These are phyloP conservation scores for Platyura marginata DNA, from an alignment of 1,140 invertebrate genomes.

Conservation along the genomic window DNA sequence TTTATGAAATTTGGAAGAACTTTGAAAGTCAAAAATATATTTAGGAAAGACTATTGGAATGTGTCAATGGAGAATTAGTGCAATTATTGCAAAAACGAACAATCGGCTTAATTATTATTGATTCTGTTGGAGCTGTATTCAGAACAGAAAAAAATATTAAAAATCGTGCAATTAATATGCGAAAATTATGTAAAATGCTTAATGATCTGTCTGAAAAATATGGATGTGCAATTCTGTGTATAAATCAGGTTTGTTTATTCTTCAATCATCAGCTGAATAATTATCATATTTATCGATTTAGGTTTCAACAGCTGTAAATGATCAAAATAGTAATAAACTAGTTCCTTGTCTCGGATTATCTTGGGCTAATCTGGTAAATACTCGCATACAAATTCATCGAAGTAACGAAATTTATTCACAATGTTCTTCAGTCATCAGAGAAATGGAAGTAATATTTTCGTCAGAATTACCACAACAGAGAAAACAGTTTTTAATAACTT, in stretches of 20 bases:
- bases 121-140: slow-evolving; percentile 57
- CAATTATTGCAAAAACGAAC: slow-evolving; percentile 25
- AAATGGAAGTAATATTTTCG: slow-evolving; percentile 23
- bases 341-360: slow-evolving; percentile 40
- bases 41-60: slow-evolving; percentile 35
- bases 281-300: slow-evolving; percentile 8
- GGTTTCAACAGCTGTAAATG: slow-evolving; percentile 24
- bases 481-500: slow-evolving; percentile 19
- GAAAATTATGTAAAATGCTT: slow-evolving; percentile 33
- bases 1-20: not conserved
- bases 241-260: slow-evolving; percentile 43
- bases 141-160: slow-evolving; percentile 35
- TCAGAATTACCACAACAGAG: slow-evolving; percentile 21
- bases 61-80: slow-evolving; percentile 31
- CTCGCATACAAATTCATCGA: slow-evolving; percentile 34
- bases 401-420: too few relatives aligned
- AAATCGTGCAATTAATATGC: slow-evolving; percentile 35
- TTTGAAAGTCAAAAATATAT: slow-evolving; percentile 5
- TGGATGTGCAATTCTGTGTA: slow-evolving; percentile 40
- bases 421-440: too few relatives aligned
- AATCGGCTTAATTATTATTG: slow-evolving; percentile 48
- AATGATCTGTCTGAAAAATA: slow-evolving; percentile 33
- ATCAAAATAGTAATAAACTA: slow-evolving; percentile 10
- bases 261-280: slow-evolving; percentile 4
- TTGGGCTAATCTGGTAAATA: slow-evolving; percentile 50